Percentiles rank a stretch among this genome's conserved stretches.
phyloP scores from a whole-genome alignment of 2,113 vertebrate genomes.

The Ptilonorhynchus violaceus region DNA sequence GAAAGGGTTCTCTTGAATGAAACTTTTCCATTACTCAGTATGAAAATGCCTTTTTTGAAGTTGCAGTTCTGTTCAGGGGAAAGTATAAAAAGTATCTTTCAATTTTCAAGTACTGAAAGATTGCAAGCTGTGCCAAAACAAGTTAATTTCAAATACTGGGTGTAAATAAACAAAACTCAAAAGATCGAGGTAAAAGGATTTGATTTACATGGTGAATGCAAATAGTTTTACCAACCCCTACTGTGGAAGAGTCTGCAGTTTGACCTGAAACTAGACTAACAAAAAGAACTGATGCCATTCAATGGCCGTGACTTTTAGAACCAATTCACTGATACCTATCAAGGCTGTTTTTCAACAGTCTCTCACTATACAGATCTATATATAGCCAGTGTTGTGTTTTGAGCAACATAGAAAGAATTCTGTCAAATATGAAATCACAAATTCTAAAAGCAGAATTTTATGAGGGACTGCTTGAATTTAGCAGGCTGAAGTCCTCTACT shows the following conservation, averaged over 20 bases:
- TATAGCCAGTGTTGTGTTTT: not conserved
- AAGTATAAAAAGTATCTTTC: not conserved
- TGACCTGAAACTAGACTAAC: not conserved
- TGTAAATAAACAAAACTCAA: not conserved
- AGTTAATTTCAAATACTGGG: not conserved
- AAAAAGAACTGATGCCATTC: not conserved
- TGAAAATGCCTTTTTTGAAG: not conserved
- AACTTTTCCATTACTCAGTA: not conserved
- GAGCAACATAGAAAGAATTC: not conserved
- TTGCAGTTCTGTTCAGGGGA: not conserved
- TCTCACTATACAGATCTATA: not conserved
- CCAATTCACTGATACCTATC: not conserved
- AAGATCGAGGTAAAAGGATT: not conserved
- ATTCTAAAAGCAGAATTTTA: not conserved
- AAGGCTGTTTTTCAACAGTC: not conserved
- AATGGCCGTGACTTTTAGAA: not conserved
- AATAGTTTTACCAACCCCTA: not conserved
- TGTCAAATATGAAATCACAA: not conserved
- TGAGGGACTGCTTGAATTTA: conserved; percentile 26
- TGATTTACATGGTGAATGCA: not conserved
- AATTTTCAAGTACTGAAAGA: not conserved
- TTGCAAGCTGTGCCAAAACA: not conserved
- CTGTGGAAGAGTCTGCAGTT: not conserved
- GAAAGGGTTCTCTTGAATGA: not conserved
- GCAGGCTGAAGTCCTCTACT: conserved; percentile 5